phyloP scores from a whole-genome alignment of 2,797 vertebrate species.

The Babyrousa celebensis region DNA sequence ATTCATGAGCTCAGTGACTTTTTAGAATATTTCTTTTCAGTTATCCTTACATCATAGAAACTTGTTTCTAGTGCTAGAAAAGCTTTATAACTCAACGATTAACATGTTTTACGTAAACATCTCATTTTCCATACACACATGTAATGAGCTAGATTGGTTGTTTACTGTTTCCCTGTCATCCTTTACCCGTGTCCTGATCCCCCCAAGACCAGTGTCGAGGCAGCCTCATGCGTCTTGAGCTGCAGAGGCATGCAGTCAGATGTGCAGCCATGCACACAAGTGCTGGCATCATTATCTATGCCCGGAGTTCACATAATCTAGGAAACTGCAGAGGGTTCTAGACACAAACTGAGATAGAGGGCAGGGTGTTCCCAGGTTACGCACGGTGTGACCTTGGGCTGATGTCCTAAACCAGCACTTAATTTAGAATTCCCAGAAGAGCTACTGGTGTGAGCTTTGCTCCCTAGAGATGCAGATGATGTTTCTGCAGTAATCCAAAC shows the following conservation, averaged over 20 bases:
- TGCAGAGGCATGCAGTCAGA: neutral
- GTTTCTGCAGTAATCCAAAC: neutral
- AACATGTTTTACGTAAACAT: neutral
- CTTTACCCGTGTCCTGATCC: neutral
- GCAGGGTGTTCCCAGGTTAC: neutral
- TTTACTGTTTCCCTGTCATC: neutral
- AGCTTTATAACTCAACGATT: neutral
- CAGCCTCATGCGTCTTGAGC: neutral
- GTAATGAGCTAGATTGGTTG: neutral
- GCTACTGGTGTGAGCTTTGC: no score
- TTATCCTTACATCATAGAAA: constrained; percentile 2
- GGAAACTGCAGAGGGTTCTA: neutral
- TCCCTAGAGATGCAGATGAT: neutral
- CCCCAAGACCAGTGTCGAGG: neutral
- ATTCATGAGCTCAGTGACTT: neutral
- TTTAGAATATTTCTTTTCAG: constrained; percentile 19
- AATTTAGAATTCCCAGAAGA: neutral
- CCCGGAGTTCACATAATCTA: neutral
- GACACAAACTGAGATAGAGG: neutral
- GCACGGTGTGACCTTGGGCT: neutral
- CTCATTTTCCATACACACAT: neutral
- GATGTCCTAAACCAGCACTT: neutral
- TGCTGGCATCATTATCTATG: neutral
- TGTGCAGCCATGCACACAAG: no score
- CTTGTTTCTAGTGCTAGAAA: constrained; percentile 13